Conservation (phyloP, 2,888 invertebrate genomes). For the Napeogenes sylphis region DNA sequence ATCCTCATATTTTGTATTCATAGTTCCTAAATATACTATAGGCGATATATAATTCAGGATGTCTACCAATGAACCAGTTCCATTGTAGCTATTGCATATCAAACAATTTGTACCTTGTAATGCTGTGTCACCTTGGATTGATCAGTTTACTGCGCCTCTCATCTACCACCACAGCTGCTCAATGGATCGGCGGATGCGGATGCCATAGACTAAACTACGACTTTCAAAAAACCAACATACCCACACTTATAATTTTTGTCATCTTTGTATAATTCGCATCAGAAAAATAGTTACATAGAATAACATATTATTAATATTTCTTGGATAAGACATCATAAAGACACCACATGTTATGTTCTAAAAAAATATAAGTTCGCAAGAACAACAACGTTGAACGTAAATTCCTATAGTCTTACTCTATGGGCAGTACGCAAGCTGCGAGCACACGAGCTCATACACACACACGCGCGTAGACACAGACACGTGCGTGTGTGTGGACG, state of each 20-base stretch:
- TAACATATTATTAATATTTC: not conserved
- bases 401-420: conserved; percentile 35
- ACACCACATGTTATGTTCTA: not conserved
- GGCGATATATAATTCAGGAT: not conserved
- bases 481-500: conserved; percentile 51
- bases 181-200: conserved; percentile 62
- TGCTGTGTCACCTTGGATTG: conserved; percentile 48
- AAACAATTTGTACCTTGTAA: conserved; percentile 25
- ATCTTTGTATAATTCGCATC: not conserved
- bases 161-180: conserved; percentile 30
- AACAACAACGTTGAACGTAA: conserved; percentile 25
- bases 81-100: conserved; percentile 15
- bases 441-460: conserved; percentile 45
- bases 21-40: too few species aligned
- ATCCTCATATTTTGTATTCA: too few species aligned
- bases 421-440: conserved; percentile 50
- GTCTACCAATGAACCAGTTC: conserved; percentile 12
- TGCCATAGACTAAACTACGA: conserved; percentile 43
- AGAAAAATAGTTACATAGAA: not conserved
- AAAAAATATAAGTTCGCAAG: conserved; percentile 9
- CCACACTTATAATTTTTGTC: too few species aligned
- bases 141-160: conserved; percentile 40
- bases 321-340: not conserved
- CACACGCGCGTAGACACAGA: conserved; percentile 46
- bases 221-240: too few species aligned